Base-by-base conservation (phyloP, 1,140 invertebrate species). In the Scaptomyza montana region DNA sequence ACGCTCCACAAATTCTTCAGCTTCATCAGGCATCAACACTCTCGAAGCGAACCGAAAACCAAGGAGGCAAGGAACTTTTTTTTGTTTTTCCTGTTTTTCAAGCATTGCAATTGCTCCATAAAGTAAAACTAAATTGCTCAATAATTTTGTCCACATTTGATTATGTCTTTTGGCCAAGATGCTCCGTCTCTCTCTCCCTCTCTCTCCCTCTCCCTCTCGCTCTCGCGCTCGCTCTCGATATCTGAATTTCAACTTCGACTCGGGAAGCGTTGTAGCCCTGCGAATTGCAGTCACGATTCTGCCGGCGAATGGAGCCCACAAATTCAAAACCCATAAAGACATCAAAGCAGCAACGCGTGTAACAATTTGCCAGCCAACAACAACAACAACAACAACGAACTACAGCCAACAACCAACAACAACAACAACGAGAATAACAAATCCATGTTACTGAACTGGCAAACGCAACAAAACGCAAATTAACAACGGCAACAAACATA, bases 91-190 rank as follows among this genome's bases (percentile, higher is more conserved):
- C 21, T 54, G 21, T 50, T 30, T 21, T 33, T 7, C 61, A 46
- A 51, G 54, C 55, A 66, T 60, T 76, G 74, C 86, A 89, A 89
- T 89, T 89, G 85, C 85, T 89, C 85, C 85, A 89, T 89, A 89
- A 89, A 89, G 77, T 89, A 89, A 89, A 89, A 89, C 85, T 89
- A 89, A 89, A 89, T 89, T 90, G 85, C 85, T 89, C 85, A 89
- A 89, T 89, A 89, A 89, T 89, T 89, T 89, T 89, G 85, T 89
- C 85, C 85, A 89, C 85, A 89, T 89, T 89, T 89, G 84, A 89
- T 89, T 84, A 89, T 89, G 84, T 89, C 84, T 89, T 89, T 76
- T 80, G 69, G 53, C 74, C 74, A 66, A 62, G 33, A 39, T 25
- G 46, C 8, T 5, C 39, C n/a, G 12, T 5, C 12, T 1, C 12